Percentiles rank a stretch among this genome's conserved stretches.
phyloP scores from a whole-genome alignment of 2,113 vertebrate genomes.

The Pithys albifrons region DNA sequence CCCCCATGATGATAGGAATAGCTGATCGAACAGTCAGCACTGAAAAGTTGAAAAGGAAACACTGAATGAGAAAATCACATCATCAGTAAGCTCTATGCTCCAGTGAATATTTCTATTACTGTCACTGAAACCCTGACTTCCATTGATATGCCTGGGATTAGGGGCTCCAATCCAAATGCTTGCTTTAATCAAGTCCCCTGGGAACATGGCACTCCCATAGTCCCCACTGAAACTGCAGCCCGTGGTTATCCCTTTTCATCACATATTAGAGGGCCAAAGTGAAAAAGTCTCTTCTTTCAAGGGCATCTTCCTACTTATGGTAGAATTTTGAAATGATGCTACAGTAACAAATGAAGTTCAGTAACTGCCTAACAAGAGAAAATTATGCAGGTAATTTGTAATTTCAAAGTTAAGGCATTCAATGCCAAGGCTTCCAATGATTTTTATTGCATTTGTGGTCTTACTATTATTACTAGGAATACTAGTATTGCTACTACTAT shows the following conservation, averaged over 20 bases:
- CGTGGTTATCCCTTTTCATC: not conserved
- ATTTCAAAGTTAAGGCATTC: not conserved
- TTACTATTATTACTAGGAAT: not conserved
- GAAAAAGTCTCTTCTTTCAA: not conserved
- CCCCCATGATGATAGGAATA: constrained; percentile 95
- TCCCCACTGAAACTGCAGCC: not conserved
- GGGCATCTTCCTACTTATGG: not conserved
- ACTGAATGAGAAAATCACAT: not conserved
- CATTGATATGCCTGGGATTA: not conserved
- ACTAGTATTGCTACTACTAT: not conserved
- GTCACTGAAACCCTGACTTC: not conserved
- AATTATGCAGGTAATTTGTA: not conserved
- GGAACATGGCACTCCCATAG: fast-evolving
- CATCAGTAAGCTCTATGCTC: not conserved
- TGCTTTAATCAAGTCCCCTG: not conserved
- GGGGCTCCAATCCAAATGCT: not conserved
- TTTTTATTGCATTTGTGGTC: not conserved
- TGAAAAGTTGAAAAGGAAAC: constrained; percentile 54
- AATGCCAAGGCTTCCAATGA: not conserved
- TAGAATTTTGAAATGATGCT: not conserved
- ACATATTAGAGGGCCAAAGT: not conserved
- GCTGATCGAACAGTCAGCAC: constrained; percentile 86
- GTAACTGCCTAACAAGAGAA: not conserved
- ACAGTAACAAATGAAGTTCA: not conserved
- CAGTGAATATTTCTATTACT: not conserved